Evolutionary conservation across 2,888 invertebrate species (phyloP), one percentile per base, ranked within the genome.

Genomic region (Selenia dentaria): DNA sequence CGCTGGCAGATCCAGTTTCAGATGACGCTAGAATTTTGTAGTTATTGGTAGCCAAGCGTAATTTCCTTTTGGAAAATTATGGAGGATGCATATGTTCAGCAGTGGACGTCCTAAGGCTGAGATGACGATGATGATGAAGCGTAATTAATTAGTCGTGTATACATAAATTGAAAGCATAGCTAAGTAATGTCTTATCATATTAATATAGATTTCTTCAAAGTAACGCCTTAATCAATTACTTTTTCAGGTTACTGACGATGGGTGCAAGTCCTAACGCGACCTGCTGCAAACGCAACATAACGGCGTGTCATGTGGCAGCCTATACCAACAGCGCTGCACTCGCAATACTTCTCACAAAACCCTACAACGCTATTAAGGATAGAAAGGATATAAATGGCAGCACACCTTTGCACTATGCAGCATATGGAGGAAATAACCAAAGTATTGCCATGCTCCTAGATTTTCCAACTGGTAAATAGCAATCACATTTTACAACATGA

Each of bases 341-440:
- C 3, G 44, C 63, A 1, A 31, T 66, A 3, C 65, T 90, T 2
- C 53, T 84, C 5, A 60, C 65, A 1, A n/a, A n/a, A n/a, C 48
- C 60, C 1, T 74, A 70, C 1, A 75, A 73, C 0, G 64, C 70
- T 3, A 9, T 6, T 2, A 67, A 65, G 1, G 54, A 67, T 4
- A 64, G 71, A n/a, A 58, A 63, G 28, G 76, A 87, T 45, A 64
- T 62, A 8, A 57, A 67, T 8, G 85, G 85, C 0, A 63, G 76
- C 4, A 83, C 85, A 9, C 82, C 86, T 0, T 54, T 88, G 1
- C 87, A 88, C 51, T 49, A 83, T 13, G 81, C 83, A 1, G 76
- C 79, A 0, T 83, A 76, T 71, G 62, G 60, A 1, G 83, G 81
- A 2, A 64, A 74, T 36, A 50, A 60, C 0, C 55, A 51, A 13